Percentiles rank a stretch among this genome's conserved stretches.
phyloP scores from a whole-genome alignment of 2,888 invertebrate genomes.

The Eupithecia vulgata region DNA sequence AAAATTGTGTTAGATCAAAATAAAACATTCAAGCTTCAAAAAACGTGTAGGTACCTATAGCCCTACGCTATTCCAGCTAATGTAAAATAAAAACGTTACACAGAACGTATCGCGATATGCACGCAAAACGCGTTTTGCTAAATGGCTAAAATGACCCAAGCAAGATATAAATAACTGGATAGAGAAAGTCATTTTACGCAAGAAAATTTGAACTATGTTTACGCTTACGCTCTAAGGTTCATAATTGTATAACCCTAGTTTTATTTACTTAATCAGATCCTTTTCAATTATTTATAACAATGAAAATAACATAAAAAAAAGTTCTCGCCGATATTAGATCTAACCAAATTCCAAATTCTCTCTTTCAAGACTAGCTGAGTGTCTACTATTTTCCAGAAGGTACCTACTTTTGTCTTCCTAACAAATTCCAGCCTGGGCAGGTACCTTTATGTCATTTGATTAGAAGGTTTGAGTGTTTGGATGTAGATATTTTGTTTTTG shows the following conservation, averaged over 20 bases:
- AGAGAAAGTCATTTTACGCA: conserved; percentile 5
- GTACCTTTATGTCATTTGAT: not conserved
- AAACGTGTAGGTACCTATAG: not conserved
- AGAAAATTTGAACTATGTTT: conserved; percentile 3
- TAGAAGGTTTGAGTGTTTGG: not conserved
- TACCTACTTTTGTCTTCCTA: not conserved
- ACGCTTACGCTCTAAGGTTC: not conserved
- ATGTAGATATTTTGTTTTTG: not conserved
- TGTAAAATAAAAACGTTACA: not conserved
- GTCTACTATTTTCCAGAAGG: not conserved
- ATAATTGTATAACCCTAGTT: not conserved
- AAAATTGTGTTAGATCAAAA: not conserved
- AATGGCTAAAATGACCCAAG: conserved; percentile 6
- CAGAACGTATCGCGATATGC: not conserved
- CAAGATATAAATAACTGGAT: conserved; percentile 2
- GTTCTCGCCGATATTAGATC: not conserved
- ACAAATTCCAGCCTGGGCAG: not conserved
- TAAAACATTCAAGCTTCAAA: not conserved
- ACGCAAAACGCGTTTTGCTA: conserved; percentile 2
- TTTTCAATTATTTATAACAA: not conserved
- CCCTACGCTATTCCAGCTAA: not conserved
- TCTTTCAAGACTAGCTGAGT: not conserved
- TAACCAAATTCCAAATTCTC: not conserved
- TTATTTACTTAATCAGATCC: not conserved
- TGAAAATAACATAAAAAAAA: not conserved